These are phyloP conservation scores for Acrocephalus kingi DNA, from an alignment of 2,113 vertebrate species.

Conservation along the genomic window DNA sequence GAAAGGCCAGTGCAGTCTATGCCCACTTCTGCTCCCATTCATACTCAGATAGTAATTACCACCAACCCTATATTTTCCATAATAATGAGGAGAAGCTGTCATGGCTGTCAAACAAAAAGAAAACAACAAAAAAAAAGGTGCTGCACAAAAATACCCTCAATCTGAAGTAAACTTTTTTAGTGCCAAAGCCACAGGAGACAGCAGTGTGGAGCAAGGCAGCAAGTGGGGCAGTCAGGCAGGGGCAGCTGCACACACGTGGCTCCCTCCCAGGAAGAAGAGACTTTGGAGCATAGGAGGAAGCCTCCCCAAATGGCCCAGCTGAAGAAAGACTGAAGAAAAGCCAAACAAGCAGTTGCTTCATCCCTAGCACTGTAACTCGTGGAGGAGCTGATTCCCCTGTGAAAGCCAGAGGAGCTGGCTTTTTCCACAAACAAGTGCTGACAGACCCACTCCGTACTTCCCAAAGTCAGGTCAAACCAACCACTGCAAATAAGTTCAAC, in stretches of 20 bases:
- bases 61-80: slow-evolving; percentile 93
- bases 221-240: not conserved
- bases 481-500: not conserved
- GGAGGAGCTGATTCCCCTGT: not conserved
- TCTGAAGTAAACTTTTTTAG: slow-evolving; percentile 76
- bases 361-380: rapidly evolving
- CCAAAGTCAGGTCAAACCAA: not conserved
- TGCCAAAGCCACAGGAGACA: not conserved
- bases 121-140: slow-evolving; percentile 53
- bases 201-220: not conserved
- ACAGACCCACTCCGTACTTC: not conserved
- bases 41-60: slow-evolving; percentile 88
- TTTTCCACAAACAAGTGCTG: not conserved
- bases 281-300: not conserved
- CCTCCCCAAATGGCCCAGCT: not conserved
- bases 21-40: slow-evolving; percentile 87
- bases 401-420: not conserved
- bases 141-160: slow-evolving; percentile 70
- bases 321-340: not conserved
- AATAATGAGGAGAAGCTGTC: slow-evolving; percentile 88
- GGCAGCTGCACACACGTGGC: not conserved
- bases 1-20: slow-evolving; percentile 86
- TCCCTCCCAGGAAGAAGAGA: not conserved
- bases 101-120: slow-evolving; percentile 85
- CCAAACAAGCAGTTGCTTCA: not conserved